A percentile compares a stretch with the other conserved stretches of the same genome.
Evolutionary conservation across 2,797 vertebrate genomes (phyloP).

Genomic region (Pseudopleuronectes americanus): DNA sequence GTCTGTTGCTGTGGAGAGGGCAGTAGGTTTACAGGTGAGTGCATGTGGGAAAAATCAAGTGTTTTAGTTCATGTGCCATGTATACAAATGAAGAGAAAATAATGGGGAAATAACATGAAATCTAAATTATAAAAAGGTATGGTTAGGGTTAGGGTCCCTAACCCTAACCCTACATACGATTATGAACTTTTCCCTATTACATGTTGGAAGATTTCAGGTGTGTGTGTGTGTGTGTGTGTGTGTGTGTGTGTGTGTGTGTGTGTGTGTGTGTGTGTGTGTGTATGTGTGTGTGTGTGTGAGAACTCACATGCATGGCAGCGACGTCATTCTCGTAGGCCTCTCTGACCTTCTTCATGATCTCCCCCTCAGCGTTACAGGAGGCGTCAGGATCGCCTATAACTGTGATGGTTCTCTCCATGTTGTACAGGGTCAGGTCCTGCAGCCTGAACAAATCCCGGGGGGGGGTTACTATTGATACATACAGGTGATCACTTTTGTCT

Average conservation of each 20-base stretch:
- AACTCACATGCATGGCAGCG: conserved; percentile 93
- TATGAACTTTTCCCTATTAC: too few relatives aligned
- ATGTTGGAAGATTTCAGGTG: too few relatives aligned
- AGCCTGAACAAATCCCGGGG: conserved; percentile 77
- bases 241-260: too few relatives aligned
- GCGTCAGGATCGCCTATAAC: conserved; percentile 91
- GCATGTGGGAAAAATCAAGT: too few relatives aligned
- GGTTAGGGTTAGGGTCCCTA: too few relatives aligned
- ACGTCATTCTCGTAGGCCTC: conserved; percentile 97
- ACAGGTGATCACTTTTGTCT: neutral
- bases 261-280: neutral
- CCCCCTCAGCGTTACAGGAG: conserved; percentile 91
- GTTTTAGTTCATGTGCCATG: too few relatives aligned
- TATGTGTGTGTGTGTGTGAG: neutral
- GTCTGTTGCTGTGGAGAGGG: conserved; percentile 88
- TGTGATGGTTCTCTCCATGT: conserved; percentile 94
- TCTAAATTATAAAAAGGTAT: too few relatives aligned
- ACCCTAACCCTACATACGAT: too few relatives aligned
- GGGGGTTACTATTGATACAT: neutral
- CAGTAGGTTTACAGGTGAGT: conserved; percentile 26
- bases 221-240: too few relatives aligned
- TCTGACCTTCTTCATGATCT: conserved; percentile 96
- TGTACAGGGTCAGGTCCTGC: conserved; percentile 95
- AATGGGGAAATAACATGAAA: too few relatives aligned
- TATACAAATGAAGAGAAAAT: neutral